Percentiles rank a stretch among this genome's conserved stretches.
Evolutionary conservation across 2,797 vertebrate genomes (phyloP).

Genomic region (Melanogrammus aeglefinus): DNA sequence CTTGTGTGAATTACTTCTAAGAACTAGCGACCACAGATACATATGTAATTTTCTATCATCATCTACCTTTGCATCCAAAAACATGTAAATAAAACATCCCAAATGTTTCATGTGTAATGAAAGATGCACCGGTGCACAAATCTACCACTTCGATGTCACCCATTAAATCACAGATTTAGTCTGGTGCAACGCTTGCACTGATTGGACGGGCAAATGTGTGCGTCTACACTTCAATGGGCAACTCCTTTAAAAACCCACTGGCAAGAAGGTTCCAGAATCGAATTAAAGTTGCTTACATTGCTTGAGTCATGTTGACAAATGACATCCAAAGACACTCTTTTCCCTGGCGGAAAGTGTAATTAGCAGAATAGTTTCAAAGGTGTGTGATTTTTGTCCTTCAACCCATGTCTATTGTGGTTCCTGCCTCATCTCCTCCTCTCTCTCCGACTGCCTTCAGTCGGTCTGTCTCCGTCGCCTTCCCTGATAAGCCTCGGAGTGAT

Average conservation of each 20-base stretch:
- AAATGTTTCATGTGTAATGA: conserved; percentile 36
- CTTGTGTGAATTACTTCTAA: neutral
- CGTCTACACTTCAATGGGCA: conserved; percentile 16
- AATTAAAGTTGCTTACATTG: conserved; percentile 53
- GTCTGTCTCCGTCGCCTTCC: neutral
- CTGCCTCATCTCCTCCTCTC: neutral
- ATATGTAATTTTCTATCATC: neutral
- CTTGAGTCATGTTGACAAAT: conserved; percentile 52
- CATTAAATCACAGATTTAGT: conserved; percentile 17
- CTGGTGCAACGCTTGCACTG: conserved; percentile 21
- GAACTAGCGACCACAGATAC: neutral
- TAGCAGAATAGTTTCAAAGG: conserved; percentile 1
- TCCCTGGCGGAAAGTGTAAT: conserved; percentile 32
- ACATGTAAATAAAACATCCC: neutral
- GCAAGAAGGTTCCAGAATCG: conserved; percentile 39
- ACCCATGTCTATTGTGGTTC: neutral
- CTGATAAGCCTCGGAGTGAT: neutral
- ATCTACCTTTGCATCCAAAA: neutral
- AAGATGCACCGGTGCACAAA: conserved; percentile 27
- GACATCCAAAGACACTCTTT: conserved; percentile 47
- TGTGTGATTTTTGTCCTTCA: neutral
- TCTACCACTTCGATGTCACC: conserved; percentile 23
- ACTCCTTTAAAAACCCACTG: conserved; percentile 19
- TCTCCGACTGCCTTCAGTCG: neutral
- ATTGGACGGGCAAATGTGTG: conserved; percentile 21